phyloP scores from a whole-genome alignment of 2,113 vertebrate genomes.

The Carassius gibelio region DNA sequence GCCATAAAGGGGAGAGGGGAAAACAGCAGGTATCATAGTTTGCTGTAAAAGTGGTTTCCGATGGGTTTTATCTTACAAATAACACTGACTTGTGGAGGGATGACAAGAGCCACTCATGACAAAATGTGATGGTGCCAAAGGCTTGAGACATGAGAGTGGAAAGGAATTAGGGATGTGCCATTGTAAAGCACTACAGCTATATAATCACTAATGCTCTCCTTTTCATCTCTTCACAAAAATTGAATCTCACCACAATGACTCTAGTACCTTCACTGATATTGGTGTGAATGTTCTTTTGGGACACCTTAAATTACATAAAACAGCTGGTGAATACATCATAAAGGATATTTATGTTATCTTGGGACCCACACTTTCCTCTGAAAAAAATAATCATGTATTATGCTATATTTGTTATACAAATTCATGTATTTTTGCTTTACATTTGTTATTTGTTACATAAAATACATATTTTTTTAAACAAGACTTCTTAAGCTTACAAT shows the following conservation, averaged over 20 bases:
- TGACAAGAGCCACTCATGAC: slow-evolving; percentile 26
- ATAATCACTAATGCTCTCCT: neutral
- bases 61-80: slow-evolving; percentile 19
- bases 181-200: neutral
- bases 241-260: neutral
- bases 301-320: neutral
- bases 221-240: neutral
- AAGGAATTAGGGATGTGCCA: neutral
- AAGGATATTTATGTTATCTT: neutral
- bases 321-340: neutral
- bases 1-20: slow-evolving; percentile 22
- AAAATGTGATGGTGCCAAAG: slow-evolving; percentile 1
- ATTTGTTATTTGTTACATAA: neutral
- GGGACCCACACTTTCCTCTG: neutral
- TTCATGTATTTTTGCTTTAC: neutral
- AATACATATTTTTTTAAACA: neutral
- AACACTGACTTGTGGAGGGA: neutral
- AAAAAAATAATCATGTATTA: neutral
- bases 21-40: neutral
- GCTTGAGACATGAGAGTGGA: neutral
- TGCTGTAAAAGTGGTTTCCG: slow-evolving; percentile 7
- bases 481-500: neutral
- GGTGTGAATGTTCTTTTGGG: neutral
- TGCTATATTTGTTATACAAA: neutral
- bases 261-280: neutral